Evolutionary conservation across 1,140 invertebrate genomes (phyloP).

Genomic region (Eubasilissa regina): DNA sequence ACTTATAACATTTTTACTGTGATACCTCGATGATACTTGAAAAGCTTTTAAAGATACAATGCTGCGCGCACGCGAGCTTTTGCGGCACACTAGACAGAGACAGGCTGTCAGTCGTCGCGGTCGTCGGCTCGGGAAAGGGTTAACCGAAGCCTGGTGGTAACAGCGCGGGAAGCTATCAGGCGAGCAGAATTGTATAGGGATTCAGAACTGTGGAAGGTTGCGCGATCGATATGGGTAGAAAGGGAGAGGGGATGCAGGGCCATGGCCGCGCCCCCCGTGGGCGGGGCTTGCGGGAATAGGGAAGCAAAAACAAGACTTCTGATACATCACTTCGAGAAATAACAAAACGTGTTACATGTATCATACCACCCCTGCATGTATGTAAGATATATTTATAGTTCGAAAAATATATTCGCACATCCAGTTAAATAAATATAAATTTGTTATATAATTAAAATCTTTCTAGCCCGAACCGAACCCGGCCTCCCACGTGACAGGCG

Average conservation of each 20-base stretch:
- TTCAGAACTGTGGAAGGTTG: constrained; percentile 54
- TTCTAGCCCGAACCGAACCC: too few relatives aligned
- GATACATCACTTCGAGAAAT: neutral
- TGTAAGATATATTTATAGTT: too few relatives aligned
- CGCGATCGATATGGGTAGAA: constrained; percentile 55
- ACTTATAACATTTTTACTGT: too few relatives aligned
- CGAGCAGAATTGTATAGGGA: constrained; percentile 61
- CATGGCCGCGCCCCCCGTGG: constrained; percentile 59
- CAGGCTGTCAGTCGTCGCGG: constrained; percentile 1
- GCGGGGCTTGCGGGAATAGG: neutral
- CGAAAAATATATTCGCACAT: too few relatives aligned
- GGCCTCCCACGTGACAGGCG: too few relatives aligned
- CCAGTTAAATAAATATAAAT: too few relatives aligned
- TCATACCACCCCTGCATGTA: too few relatives aligned
- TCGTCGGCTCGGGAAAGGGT: constrained; percentile 36
- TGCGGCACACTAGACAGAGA: constrained; percentile 2
- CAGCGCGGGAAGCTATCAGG: constrained; percentile 71
- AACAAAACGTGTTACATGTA: too few relatives aligned
- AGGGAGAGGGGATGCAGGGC: constrained; percentile 40
- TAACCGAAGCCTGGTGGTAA: constrained; percentile 65
- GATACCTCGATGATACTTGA: too few relatives aligned
- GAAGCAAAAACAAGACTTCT: neutral
- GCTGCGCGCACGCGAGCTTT: neutral
- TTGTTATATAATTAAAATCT: too few relatives aligned
- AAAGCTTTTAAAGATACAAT: neutral